Conservation (phyloP, 1,140 invertebrate genomes). For the Meteorus sp. region DNA sequence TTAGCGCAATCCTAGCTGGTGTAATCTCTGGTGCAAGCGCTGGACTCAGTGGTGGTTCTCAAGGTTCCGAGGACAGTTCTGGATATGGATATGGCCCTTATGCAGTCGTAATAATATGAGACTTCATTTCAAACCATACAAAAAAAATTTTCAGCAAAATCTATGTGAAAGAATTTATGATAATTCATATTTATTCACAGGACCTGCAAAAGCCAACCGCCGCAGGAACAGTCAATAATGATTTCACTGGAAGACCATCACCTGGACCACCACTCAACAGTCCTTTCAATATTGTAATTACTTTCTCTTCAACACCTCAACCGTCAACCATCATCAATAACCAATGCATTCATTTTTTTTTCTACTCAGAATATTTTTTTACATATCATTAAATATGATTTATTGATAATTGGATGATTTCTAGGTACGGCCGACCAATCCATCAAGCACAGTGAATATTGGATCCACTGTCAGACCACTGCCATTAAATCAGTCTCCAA, state of each 20-base stretch:
- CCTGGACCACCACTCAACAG: slow-evolving; percentile 4
- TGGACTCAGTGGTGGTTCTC: slow-evolving; percentile 41
- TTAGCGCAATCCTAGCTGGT: slow-evolving; percentile 47
- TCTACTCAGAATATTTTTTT: background rate
- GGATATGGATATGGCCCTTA: slow-evolving; percentile 4
- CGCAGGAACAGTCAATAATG: slow-evolving; percentile 4
- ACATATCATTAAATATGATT: background rate
- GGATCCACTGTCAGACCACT: slow-evolving; percentile 16
- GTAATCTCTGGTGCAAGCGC: slow-evolving; percentile 47
- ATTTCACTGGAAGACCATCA: slow-evolving; percentile 8
- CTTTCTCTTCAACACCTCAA: background rate
- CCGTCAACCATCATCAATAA: too few species aligned
- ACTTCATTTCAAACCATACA: background rate
- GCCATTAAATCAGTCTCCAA: background rate
- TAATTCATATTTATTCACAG: background rate
- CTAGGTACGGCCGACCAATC: background rate
- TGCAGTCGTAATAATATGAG: slow-evolving; percentile 8
- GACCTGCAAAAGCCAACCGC: slow-evolving; percentile 3
- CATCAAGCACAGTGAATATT: slow-evolving; percentile 15
- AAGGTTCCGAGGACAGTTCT: background rate
- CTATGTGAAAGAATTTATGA: background rate
- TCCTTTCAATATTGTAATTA: slow-evolving; percentile 9
- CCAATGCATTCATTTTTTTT: background rate
- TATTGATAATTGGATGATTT: background rate
- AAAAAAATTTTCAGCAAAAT: too few species aligned